Evolutionary conservation across 2,113 vertebrate species (phyloP), one percentile per base, ranked within the genome.

Genomic region (Nothobranchius kuhntae): DNA sequence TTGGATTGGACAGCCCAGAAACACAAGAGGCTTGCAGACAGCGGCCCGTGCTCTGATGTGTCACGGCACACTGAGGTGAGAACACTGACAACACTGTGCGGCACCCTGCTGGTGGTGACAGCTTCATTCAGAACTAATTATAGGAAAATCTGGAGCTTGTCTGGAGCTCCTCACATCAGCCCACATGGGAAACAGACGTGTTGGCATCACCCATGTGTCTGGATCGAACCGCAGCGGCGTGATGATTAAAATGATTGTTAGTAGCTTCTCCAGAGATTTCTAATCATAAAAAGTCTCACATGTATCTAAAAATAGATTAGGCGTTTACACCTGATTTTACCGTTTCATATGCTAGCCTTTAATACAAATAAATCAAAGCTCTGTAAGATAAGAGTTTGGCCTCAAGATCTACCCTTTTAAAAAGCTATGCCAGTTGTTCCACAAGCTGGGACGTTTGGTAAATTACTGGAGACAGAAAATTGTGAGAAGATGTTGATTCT

Each of bases 51-150:
- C 53, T 71, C 63, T 67, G 48, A 81, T 64, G 69, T 82, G 71
- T 68, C 58, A 65, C 6, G 21, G 57, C 71, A 65, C 61, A 48
- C 46, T 14, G 58, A 82, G 66, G 81, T 75, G 73, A 81, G n/a
- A 68, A 59, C 72, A 58, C 56, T 51, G 68, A 80, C 78, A 81
- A 61, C 59, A 53, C 66, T 58, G 79, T 61, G 53, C 67, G 59
- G 47, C 61, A 2, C 24, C 68, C 65, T 0, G 15, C 73, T 75
- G 69, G 12, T 47, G 52, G 61, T 68, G 75, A 86, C 73, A 71
- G 68, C 73, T 80, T 68, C 64, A 78, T 75, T 82, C 63, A 71
- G 63, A 81, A 65, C 65, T 78, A 81, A 87, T 85, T 71, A 76
- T 64, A 61, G 48, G 40, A 70, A 70, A 82, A 47, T 75, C 54